Base-by-base conservation (phyloP, 1,140 invertebrate species). In the Argopecten irradians region DNA sequence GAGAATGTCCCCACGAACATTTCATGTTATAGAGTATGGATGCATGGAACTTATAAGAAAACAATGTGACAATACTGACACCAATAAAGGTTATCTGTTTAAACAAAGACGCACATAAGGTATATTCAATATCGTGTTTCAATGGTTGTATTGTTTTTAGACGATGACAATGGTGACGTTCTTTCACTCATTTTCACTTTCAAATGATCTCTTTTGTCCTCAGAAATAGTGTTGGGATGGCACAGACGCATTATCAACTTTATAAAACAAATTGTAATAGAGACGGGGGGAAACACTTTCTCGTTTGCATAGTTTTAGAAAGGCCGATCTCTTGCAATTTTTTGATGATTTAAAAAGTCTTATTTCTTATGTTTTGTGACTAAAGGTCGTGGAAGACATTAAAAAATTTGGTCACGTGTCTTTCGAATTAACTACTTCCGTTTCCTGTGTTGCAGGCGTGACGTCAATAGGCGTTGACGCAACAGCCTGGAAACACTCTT, bases 401-500 rank as follows among this genome's bases (percentile, higher is more conserved):
- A n/a, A 71, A 71, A 71, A 5, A 71, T 22, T 7, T 71, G 55
- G 55, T 71, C 55, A 71, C 55, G 55, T 71, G 55, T 71, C 55
- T 71, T 71, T 71, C 5, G 2, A 71, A 71, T n/a, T 71, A 28
- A 71, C 22, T 71, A 71, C 55, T 71, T 71, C 55, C 55, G 55
- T 71, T 71, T 71, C 55, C 55, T 71, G 55, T 71, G 22, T 5
- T n/a, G 55, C 28, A 28, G 55, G 5, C 0, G 55, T 71, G 7
- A 28, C 55, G 22, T 71, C 55, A n/a, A 71, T 11, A 28, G 55
- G n/a, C 28, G 55, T 71, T 28, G 55, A n/a, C 0, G 55, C n/a
- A 71, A n/a, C 55, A 71, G 55, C 55, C 55, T 71, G 55, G 28
- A 71, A 71, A 28, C 55, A 90, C 43, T 90, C 89, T 9, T 90